Evolutionary conservation across 1,140 invertebrate species (phyloP).

Genomic region (Drosophila serrata): DNA sequence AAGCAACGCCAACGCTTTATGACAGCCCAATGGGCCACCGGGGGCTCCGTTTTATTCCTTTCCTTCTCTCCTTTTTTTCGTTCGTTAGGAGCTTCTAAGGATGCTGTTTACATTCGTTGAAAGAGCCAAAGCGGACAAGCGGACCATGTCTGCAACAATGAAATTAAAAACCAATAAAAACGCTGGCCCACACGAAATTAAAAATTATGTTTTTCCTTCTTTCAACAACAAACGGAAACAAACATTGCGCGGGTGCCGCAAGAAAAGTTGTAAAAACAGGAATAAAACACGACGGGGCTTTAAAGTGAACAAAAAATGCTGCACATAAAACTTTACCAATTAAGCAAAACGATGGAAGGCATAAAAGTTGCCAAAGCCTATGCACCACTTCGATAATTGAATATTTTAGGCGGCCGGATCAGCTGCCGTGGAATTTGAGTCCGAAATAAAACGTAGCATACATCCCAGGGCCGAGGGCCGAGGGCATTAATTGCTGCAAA

Average conservation of each 20-base stretch:
- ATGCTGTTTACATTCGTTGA: slow-evolving; percentile 70
- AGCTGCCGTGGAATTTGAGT: slow-evolving; percentile 23
- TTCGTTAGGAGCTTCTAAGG: slow-evolving; percentile 56
- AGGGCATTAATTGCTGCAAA: slow-evolving; percentile 53
- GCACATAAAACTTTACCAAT: slow-evolving; percentile 75
- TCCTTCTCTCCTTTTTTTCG: neutral
- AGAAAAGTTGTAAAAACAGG: slow-evolving; percentile 54
- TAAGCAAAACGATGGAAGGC: slow-evolving; percentile 69
- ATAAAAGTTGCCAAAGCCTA: slow-evolving; percentile 60
- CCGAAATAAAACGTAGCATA: slow-evolving; percentile 56
- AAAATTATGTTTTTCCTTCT: slow-evolving; percentile 79
- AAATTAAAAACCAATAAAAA: slow-evolving; percentile 84
- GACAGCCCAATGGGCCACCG: slow-evolving; percentile 53
- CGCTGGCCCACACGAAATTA: slow-evolving; percentile 68
- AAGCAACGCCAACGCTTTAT: slow-evolving; percentile 70
- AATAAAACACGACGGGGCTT: slow-evolving; percentile 48
- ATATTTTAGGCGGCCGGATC: slow-evolving; percentile 61
- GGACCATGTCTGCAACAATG: slow-evolving; percentile 59
- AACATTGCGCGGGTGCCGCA: slow-evolving; percentile 40
- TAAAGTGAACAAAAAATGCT: slow-evolving; percentile 42
- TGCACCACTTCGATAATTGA: slow-evolving; percentile 78
- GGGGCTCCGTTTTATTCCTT: slow-evolving; percentile 8
- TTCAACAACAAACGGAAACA: slow-evolving; percentile 60
- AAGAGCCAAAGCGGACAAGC: slow-evolving; percentile 36
- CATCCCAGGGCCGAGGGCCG: slow-evolving; percentile 28